phyloP scores from a whole-genome alignment of 2,888 invertebrate genomes.

The Asteroscopus sphinx region DNA sequence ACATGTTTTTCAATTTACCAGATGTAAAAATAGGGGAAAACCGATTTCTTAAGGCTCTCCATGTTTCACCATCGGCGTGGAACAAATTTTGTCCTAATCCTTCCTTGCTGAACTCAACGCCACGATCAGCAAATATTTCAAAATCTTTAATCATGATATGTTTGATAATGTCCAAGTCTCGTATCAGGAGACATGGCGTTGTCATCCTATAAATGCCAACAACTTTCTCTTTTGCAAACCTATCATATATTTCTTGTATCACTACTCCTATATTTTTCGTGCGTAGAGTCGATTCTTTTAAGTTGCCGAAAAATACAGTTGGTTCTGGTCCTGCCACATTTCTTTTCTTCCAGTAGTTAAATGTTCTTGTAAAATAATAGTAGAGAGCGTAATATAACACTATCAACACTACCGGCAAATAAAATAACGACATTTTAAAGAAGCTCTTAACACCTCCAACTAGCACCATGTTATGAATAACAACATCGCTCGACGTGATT shows the following conservation, averaged over 20 bases:
- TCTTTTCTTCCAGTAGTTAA: constrained; percentile 70
- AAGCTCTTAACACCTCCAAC: neutral
- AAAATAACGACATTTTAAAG: constrained; percentile 32
- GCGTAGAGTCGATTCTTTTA: constrained; percentile 60
- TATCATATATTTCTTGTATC: constrained; percentile 63
- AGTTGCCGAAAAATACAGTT: constrained; percentile 66
- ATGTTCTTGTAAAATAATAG: constrained; percentile 68
- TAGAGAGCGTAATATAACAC: constrained; percentile 48
- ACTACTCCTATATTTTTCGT: constrained; percentile 55
- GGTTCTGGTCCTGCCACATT: constrained; percentile 68
- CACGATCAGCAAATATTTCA: constrained; percentile 69
- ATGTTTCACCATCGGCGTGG: constrained; percentile 69
- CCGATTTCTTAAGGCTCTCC: constrained; percentile 67
- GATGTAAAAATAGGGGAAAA: constrained; percentile 76
- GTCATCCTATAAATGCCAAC: constrained; percentile 73
- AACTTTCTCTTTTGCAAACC: constrained; percentile 70
- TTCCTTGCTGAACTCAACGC: constrained; percentile 66
- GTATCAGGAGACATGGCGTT: constrained; percentile 66
- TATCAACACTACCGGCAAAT: constrained; percentile 31
- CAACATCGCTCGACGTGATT: neutral
- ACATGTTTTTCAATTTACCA: constrained; percentile 76
- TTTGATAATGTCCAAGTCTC: constrained; percentile 74
- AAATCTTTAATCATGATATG: constrained; percentile 75
- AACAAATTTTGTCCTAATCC: constrained; percentile 72
- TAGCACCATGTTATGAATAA: constrained; percentile 4